These are phyloP conservation scores for Rallus limicola DNA, from an alignment of 2,113 vertebrate genomes.

Conservation along the genomic window DNA sequence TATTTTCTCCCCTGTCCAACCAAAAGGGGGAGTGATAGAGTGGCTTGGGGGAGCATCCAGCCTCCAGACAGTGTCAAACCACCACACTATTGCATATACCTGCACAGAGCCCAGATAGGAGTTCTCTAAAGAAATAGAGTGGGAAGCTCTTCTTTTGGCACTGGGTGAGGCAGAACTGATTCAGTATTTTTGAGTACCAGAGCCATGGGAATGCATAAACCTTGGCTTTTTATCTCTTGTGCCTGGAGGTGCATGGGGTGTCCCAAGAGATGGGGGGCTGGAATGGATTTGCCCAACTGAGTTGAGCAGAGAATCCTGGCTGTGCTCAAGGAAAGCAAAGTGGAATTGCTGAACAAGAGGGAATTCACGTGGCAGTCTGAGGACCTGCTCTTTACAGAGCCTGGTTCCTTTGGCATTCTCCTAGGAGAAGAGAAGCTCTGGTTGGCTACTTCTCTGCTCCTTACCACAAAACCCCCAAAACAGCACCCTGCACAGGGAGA, in stretches of 20 bases:
- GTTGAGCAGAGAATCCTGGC: not conserved
- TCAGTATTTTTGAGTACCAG: not conserved
- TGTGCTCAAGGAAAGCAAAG: not conserved
- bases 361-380: not conserved
- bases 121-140: not conserved
- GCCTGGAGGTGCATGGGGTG: not conserved
- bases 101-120: not conserved
- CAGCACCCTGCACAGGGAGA: not conserved
- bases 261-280: rapidly evolving
- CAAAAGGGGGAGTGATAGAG: too few species aligned
- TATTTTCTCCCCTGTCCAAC: too few species aligned
- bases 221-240: not conserved
- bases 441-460: not conserved
- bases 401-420: not conserved
- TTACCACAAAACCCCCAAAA: not conserved
- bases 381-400: not conserved
- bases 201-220: not conserved
- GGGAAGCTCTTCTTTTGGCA: not conserved
- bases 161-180: not conserved
- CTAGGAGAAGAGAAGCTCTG: not conserved
- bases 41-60: too few species aligned
- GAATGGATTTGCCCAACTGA: rapidly evolving
- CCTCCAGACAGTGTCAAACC: too few species aligned
- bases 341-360: rapidly evolving
- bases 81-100: not conserved